Evolutionary conservation across 2,888 invertebrate genomes (phyloP).

Genomic region (Eupithecia insigniata): DNA sequence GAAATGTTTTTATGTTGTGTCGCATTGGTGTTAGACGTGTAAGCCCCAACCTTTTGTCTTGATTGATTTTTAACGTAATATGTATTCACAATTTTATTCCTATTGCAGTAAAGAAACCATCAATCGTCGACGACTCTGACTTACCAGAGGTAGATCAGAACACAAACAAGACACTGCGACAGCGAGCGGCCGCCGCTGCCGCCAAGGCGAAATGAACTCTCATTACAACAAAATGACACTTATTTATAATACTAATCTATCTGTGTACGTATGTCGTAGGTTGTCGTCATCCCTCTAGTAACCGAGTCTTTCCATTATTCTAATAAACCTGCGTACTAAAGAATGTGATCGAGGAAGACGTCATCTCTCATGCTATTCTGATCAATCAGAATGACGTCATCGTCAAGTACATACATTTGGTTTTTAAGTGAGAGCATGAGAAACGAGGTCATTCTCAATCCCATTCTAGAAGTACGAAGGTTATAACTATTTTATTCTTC

Average conservation of each 20-base stretch:
- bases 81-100: background rate
- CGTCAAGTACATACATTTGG: too few relatives aligned
- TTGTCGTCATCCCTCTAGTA: slow-evolving; percentile 63
- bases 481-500: slow-evolving; percentile 40
- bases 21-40: too few relatives aligned
- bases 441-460: background rate
- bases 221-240: slow-evolving; percentile 39
- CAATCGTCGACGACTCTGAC: slow-evolving; percentile 90
- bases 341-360: background rate
- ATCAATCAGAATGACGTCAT: too few relatives aligned
- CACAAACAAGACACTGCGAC: slow-evolving; percentile 89
- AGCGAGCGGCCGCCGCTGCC: slow-evolving; percentile 78
- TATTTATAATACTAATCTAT: slow-evolving; percentile 32
- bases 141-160: slow-evolving; percentile 97
- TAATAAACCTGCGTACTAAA: slow-evolving; percentile 34
- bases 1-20: too few relatives aligned
- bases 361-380: background rate
- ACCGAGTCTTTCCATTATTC: slow-evolving; percentile 65
- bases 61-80: background rate
- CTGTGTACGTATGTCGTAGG: slow-evolving; percentile 49
- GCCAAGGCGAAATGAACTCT: slow-evolving; percentile 84
- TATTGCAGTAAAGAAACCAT: slow-evolving; percentile 85
- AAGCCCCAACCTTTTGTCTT: too few relatives aligned
- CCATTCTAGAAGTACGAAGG: slow-evolving; percentile 16
- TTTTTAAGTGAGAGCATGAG: background rate